A percentile compares a stretch with the other conserved stretches of the same genome.
Evolutionary conservation across 2,797 vertebrate genomes (phyloP).

Genomic region (Varecia variegata): DNA sequence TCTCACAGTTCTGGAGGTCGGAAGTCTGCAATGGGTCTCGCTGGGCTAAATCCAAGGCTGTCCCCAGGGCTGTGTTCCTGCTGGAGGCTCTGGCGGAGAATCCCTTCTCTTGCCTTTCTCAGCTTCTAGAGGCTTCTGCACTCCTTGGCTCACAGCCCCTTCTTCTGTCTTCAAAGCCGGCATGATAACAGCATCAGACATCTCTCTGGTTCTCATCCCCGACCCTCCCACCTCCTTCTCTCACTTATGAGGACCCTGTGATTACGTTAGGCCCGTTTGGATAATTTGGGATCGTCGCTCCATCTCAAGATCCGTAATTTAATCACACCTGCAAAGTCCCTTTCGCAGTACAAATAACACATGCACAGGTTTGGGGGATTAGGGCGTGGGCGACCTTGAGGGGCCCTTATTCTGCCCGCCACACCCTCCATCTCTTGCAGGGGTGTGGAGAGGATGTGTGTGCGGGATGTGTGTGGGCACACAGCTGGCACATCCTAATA

Average conservation of each 20-base stretch:
- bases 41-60: not conserved
- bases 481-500: not conserved
- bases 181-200: not conserved
- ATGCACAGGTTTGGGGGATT: not conserved
- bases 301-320: not conserved
- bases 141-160: not conserved
- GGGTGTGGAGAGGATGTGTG: not conserved
- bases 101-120: not conserved
- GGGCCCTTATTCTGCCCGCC: not conserved
- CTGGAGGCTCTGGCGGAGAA: not conserved
- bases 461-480: too few species aligned
- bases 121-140: not conserved
- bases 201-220: not conserved
- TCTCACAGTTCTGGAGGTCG: not conserved
- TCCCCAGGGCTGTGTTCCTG: not conserved
- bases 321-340: not conserved
- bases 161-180: not conserved
- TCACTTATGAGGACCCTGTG: not conserved
- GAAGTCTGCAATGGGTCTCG: not conserved
- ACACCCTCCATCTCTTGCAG: not conserved
- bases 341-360: not conserved
- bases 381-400: not conserved
- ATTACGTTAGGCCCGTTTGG: not conserved
- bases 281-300: not conserved
- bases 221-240: not conserved